Evolutionary conservation across 1,140 invertebrate species (phyloP).

Genomic region (Formica selysi): DNA sequence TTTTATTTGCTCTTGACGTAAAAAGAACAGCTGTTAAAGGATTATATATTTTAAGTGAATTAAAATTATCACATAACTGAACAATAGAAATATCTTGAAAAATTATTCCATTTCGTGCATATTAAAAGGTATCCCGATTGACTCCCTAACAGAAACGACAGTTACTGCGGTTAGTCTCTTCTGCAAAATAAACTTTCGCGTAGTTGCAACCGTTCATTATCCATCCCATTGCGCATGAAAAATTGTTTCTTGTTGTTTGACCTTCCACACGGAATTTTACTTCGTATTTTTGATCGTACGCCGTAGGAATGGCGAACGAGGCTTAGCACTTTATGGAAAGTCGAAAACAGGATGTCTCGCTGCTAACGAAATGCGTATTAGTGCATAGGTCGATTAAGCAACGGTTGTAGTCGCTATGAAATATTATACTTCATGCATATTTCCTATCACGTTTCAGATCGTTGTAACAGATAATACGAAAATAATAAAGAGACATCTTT

Average conservation of each 20-base stretch:
- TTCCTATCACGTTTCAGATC: not conserved
- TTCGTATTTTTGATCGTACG: constrained; percentile 8
- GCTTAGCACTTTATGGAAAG: constrained; percentile 77
- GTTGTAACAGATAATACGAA: not conserved
- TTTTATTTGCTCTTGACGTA: not conserved
- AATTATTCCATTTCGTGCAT: constrained; percentile 24
- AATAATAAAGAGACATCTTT: not conserved
- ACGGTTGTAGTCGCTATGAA: constrained; percentile 6
- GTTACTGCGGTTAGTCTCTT: constrained; percentile 38
- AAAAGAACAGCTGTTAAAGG: not conserved
- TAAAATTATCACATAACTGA: not conserved
- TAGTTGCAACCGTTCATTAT: constrained; percentile 51
- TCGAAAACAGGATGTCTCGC: constrained; percentile 82
- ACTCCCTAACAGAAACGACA: constrained; percentile 47
- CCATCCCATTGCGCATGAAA: constrained; percentile 23
- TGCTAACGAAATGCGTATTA: constrained; percentile 75
- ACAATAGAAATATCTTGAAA: constrained; percentile 17
- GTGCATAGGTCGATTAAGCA: constrained; percentile 73
- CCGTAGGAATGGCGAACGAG: not conserved
- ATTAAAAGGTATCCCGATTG: constrained; percentile 21
- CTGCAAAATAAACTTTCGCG: constrained; percentile 59
- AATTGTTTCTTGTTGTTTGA: constrained; percentile 50
- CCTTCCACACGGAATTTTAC: constrained; percentile 4
- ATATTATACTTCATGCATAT: not conserved
- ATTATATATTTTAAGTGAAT: not conserved